Evolutionary conservation across 2,888 invertebrate genomes (phyloP).

Genomic region (Adelognathus sp.): DNA sequence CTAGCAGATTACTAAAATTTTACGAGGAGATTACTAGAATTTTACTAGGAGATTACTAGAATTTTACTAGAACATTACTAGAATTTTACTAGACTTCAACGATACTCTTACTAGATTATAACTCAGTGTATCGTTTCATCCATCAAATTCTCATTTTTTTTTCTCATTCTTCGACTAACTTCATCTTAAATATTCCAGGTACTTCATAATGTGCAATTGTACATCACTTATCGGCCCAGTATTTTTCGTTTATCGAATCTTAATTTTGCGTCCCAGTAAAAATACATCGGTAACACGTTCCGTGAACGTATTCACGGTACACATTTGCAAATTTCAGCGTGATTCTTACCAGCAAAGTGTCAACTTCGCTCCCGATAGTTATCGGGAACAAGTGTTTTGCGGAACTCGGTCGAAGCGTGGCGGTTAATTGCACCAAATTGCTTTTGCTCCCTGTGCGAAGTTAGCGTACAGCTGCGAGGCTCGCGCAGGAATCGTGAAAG

Average conservation of each 20-base stretch:
- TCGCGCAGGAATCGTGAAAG: slow-evolving; percentile 24
- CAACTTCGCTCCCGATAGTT: slow-evolving; percentile 53
- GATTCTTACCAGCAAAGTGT: slow-evolving; percentile 31
- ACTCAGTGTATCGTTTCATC: no score
- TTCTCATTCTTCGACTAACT: background rate
- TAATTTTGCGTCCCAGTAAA: background rate
- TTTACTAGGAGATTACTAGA: no score
- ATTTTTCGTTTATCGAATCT: background rate
- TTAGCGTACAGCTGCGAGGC: slow-evolving; percentile 20
- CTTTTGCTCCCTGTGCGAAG: slow-evolving; percentile 48
- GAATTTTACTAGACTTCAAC: no score
- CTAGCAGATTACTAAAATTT: no score
- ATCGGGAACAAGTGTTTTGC: slow-evolving; percentile 57
- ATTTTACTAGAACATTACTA: no score
- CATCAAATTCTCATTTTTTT: no score
- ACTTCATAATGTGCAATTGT: background rate
- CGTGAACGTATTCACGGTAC: background rate
- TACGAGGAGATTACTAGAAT: no score
- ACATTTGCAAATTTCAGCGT: background rate
- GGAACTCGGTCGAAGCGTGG: slow-evolving; percentile 50
- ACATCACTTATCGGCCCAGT: background rate
- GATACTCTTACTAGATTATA: no score
- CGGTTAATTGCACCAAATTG: slow-evolving; percentile 58
- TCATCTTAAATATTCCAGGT: no score
- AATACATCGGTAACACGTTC: background rate